These are phyloP conservation scores for Sinocyclocheilus rhinocerous DNA, from an alignment of 2,113 vertebrate genomes.

Conservation along the genomic window DNA sequence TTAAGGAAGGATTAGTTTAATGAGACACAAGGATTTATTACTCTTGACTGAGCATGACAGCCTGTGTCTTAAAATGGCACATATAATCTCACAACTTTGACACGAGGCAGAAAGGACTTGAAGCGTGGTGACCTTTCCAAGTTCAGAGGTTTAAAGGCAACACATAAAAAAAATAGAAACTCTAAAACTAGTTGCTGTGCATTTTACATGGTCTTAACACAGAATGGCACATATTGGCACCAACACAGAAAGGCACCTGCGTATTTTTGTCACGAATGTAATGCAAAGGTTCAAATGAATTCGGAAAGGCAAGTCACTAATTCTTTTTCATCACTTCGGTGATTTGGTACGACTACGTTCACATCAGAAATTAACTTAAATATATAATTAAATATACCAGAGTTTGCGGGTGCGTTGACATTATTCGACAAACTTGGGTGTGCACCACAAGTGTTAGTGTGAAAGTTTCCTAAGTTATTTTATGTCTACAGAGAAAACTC, in stretches of 20 bases:
- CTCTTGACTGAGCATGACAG: slow-evolving; percentile 38
- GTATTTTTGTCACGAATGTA: too few species aligned
- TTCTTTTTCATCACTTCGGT: too few species aligned
- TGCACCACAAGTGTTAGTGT: too few species aligned
- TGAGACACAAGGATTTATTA: slow-evolving; percentile 43
- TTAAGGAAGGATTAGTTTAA: slow-evolving; percentile 33
- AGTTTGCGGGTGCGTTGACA: too few species aligned
- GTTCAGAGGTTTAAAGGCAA: background rate
- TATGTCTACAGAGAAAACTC: background rate
- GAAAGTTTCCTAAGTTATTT: background rate
- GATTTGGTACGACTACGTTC: too few species aligned
- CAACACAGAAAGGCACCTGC: too few species aligned
- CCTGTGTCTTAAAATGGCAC: slow-evolving; percentile 6
- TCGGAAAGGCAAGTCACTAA: too few species aligned
- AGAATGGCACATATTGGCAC: too few species aligned
- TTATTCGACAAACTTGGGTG: too few species aligned
- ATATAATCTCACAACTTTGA: background rate
- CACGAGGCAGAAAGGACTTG: background rate
- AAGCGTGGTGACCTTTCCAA: background rate
- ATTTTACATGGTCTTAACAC: background rate
- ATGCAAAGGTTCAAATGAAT: too few species aligned
- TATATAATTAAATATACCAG: too few species aligned
- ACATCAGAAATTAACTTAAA: too few species aligned
- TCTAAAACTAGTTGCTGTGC: background rate
- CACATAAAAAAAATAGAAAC: background rate